A percentile compares a stretch with the other conserved stretches of the same genome.
Evolutionary conservation across 2,888 invertebrate species (phyloP).

Genomic region (Campoplex capitator): DNA sequence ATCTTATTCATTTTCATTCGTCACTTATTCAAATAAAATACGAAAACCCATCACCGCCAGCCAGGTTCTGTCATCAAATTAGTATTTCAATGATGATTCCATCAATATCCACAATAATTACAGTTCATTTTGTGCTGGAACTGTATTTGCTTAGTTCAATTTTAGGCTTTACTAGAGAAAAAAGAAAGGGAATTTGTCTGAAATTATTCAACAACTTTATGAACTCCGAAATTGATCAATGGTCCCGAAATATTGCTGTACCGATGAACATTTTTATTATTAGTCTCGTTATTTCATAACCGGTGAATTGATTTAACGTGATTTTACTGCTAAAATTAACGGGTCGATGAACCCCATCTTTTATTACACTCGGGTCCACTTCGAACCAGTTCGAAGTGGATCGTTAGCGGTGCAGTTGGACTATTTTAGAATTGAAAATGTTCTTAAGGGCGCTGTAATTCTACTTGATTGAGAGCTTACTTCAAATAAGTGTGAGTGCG

Average conservation of each 20-base stretch:
- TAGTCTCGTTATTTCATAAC: neutral
- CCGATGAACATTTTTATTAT: neutral
- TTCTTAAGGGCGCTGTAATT: neutral
- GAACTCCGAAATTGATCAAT: neutral
- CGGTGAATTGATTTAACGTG: neutral
- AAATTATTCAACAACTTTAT: neutral
- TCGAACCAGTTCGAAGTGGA: neutral
- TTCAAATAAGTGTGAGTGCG: neutral
- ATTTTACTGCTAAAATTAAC: neutral
- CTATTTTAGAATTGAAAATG: neutral
- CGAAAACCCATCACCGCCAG: neutral
- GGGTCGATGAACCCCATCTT: neutral
- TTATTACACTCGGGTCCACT: neutral
- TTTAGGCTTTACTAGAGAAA: neutral
- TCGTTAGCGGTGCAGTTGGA: neutral
- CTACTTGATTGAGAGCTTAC: neutral
- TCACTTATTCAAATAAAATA: neutral
- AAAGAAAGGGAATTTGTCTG: neutral
- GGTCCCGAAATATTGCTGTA: neutral
- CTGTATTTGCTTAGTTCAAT: neutral
- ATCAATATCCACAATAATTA: neutral
- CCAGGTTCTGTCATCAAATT: neutral
- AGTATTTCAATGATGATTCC: neutral
- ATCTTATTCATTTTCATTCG: conserved; percentile 5
- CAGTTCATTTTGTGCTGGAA: neutral